Percentiles rank a stretch among this genome's conserved stretches.
Evolutionary conservation across 2,797 vertebrate species (phyloP).

Genomic region (Danionella dracula): DNA sequence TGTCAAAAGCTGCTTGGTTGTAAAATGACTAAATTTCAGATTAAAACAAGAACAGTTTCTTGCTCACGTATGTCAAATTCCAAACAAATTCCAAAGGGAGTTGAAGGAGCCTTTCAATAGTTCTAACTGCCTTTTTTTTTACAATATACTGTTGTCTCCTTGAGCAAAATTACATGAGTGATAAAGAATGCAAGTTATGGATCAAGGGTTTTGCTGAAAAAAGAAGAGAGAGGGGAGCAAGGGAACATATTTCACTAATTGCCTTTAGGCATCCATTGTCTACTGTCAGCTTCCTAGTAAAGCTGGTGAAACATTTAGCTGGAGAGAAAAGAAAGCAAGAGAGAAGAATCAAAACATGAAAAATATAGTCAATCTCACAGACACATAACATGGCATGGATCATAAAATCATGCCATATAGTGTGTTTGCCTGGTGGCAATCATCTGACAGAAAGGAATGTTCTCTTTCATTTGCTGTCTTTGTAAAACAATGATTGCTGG

Average conservation of each 20-base stretch:
- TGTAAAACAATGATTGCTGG: background rate
- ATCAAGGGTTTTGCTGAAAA: background rate
- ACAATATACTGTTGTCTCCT: no score
- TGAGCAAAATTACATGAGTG: no score
- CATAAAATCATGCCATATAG: background rate
- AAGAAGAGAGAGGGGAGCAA: background rate
- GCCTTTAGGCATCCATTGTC: background rate
- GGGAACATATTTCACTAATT: slow-evolving; percentile 5
- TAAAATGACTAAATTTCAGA: no score
- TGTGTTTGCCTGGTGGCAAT: background rate
- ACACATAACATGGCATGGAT: slow-evolving; percentile 6
- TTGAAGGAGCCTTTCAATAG: no score
- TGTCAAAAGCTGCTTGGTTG: no score
- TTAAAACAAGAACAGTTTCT: no score
- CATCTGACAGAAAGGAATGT: background rate
- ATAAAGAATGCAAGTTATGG: background rate
- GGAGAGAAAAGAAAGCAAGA: background rate
- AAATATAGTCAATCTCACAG: slow-evolving; percentile 1
- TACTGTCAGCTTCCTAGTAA: slow-evolving; percentile 3
- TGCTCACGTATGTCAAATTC: no score
- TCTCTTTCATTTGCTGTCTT: background rate
- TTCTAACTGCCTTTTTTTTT: no score
- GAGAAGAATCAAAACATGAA: background rate
- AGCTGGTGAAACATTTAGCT: slow-evolving; percentile 18
- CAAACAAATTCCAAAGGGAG: no score